Evolutionary conservation across 2,888 invertebrate genomes (phyloP), one percentile per base, ranked within the genome.

Genomic region (Ganaspis brasiliensis): DNA sequence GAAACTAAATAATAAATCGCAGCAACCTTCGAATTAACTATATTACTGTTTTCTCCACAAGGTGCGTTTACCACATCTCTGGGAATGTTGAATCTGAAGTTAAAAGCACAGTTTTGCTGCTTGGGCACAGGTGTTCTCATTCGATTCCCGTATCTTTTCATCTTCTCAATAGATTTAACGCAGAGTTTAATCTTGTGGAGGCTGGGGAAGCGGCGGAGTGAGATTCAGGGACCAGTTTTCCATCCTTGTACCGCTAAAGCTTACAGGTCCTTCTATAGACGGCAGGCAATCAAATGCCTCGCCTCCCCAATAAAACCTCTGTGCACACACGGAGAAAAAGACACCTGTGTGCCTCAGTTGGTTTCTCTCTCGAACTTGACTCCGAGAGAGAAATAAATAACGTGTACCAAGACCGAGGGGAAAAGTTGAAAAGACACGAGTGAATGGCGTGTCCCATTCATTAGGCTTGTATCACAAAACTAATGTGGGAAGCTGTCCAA

Each of bases 161-260:
- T 67, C 45, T 63, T 37, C 19, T 24, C 21, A 45, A 67, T 45
- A 45, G 63, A 67, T 67, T 63, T 24, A 57, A 6, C 24, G 24
- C 5, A 12, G 19, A 14, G 21, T 63, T 63, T 37, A 6, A 4
- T 59, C 63, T 63, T 63, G 10, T 35, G 37, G 9, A 21, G 35
- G 12, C 12, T 12, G 26, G 37, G 24, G 45, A 49, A 49, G 45
- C 21, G 35, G 73, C 31, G 74, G 49, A 70, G 56, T 56, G 74
- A 49, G 56, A 67, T 74, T 21, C 67, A 67, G 21, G 55, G 74
- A 74, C 74, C 74, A 74, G 74, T 74, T 74, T 37, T 74, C 63
- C 74, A 74, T 61, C 71, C 74, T 75, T 75, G 75, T 71, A 75
- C 75, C 75, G 75, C 75, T 75, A 71, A 75, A 75, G 75, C 75